Percentiles rank a stretch among this genome's conserved stretches.
Evolutionary conservation across 2,113 vertebrate species (phyloP).

Genomic region (Mormyrus lacerda): DNA sequence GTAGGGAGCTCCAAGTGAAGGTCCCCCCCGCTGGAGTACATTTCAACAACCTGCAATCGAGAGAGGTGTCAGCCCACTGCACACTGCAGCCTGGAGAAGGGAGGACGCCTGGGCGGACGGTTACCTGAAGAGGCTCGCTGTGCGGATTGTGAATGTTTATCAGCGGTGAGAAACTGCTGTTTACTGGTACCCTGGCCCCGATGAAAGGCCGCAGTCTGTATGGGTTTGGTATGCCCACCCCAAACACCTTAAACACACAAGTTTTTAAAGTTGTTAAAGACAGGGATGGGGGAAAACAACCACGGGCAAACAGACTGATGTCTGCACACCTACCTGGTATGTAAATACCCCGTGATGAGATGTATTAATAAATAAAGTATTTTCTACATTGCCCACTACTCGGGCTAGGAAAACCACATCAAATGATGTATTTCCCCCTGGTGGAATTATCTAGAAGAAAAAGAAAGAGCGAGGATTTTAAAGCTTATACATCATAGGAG

Average conservation of each 20-base stretch:
- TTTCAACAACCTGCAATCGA: conserved; percentile 82
- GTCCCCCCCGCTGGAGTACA: conserved; percentile 97
- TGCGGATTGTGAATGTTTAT: conserved; percentile 97
- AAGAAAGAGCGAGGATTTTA: background rate
- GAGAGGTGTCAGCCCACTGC: background rate
- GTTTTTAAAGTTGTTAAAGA: background rate
- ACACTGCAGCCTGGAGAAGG: background rate
- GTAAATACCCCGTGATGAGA: conserved; percentile 98
- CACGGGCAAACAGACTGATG: too few species aligned
- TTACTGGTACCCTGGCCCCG: conserved; percentile 93
- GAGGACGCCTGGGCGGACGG: background rate
- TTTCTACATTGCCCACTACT: conserved; percentile 98
- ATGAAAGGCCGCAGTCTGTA: conserved; percentile 94
- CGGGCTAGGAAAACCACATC: conserved; percentile 98
- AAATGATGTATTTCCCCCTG: conserved; percentile 96
- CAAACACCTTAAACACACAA: conserved; percentile 76
- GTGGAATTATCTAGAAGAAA: conserved; percentile 85
- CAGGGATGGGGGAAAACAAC: background rate
- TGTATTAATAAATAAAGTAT: conserved; percentile 99
- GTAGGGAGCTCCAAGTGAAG: conserved; percentile 95
- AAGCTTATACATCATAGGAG: background rate
- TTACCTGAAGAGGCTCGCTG: conserved; percentile 92
- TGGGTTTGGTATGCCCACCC: conserved; percentile 93
- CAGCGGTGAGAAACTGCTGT: conserved; percentile 97
- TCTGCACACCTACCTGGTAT: conserved; percentile 79